Evolutionary conservation across 2,888 invertebrate species (phyloP), one percentile per base, ranked within the genome.

Genomic region (Polylopha cassiicola): DNA sequence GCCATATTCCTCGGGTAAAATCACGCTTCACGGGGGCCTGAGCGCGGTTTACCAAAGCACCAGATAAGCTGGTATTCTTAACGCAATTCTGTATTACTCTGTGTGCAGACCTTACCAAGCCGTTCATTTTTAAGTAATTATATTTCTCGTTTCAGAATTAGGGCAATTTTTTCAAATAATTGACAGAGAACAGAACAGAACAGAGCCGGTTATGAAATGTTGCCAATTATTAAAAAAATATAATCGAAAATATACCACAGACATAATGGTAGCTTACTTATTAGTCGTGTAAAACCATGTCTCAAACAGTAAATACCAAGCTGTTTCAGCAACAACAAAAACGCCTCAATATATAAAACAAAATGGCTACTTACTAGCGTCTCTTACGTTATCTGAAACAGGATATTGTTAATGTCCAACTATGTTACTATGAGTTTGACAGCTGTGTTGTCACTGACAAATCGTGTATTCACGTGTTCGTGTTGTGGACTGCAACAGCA

Each of bases 1-100:
- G 90, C 92, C 92, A 92, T 59, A 93, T 78, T 51, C 90, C 89
- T 51, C 93, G 84, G 0, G 90, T 88, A 49, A 90, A 87, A 71
- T 91, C 91, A 57, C 89, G 87, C 70, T 90, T 90, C 30, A 80
- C 75, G 9, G 84, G 78, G 26, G 71, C 66, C 27, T 78, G 74
- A 3, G 73, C 65, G 11, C 81, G 73, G 42, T 73, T 72, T 6
- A 81, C 71, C 29, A 85, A 63, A 9, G 80, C 62, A 30, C 73
- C 62, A 18, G 78, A 60, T 37, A 84, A 52, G 47, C 66, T 66
- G 8, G 74, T 51, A 48, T 53, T 76, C 61, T 79, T 84, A 14
- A 74, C 73, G 50, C 76, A 77, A 43, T 48, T 73, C 50, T 79
- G 79, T 53, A 84, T 58, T 46, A 79, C 67, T 49, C 89, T 87